A percentile compares a stretch with the other conserved stretches of the same genome.
Evolutionary conservation across 2,797 vertebrate species (phyloP).

Genomic region (Notolepis coatsorum): DNA sequence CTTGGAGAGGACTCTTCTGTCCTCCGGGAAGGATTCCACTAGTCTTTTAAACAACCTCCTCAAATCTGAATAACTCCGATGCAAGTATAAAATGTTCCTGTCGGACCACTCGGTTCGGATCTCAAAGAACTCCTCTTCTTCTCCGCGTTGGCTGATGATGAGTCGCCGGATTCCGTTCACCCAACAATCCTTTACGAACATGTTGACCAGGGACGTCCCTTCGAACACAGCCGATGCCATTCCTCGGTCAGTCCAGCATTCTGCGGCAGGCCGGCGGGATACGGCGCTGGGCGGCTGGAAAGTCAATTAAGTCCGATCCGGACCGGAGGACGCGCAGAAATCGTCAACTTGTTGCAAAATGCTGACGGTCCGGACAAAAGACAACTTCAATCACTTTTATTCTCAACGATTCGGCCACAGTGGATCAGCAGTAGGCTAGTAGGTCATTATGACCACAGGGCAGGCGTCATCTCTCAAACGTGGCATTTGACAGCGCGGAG

Average conservation of each 20-base stretch:
- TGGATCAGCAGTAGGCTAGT: conserved; percentile 14
- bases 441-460: conserved; percentile 43
- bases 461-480: conserved; percentile 63
- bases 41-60: conserved; percentile 90
- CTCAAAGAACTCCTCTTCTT: conserved; percentile 97
- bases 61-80: conserved; percentile 92
- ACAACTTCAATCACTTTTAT: conserved; percentile 47
- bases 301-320: not conserved
- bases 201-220: conserved; percentile 97
- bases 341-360: not conserved
- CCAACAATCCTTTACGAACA: conserved; percentile 98
- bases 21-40: conserved; percentile 92
- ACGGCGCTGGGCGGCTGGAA: not conserved
- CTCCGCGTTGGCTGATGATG: conserved; percentile 90
- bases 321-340: not conserved
- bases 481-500: conserved; percentile 56
- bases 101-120: conserved; percentile 98
- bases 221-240: conserved; percentile 98
- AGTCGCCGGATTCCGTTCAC: conserved; percentile 95
- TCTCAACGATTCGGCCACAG: conserved; percentile 33
- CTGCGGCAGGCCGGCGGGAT: conserved; percentile 54
- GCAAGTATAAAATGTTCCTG: conserved; percentile 94
- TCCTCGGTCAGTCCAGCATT: conserved; percentile 73
- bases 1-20: conserved; percentile 87
- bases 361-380: too few relatives aligned